Evolutionary conservation across 23 tunicate species (phyloP), one percentile per base, ranked within the genome.

Genomic region (Botrylloides violaceus): DNA sequence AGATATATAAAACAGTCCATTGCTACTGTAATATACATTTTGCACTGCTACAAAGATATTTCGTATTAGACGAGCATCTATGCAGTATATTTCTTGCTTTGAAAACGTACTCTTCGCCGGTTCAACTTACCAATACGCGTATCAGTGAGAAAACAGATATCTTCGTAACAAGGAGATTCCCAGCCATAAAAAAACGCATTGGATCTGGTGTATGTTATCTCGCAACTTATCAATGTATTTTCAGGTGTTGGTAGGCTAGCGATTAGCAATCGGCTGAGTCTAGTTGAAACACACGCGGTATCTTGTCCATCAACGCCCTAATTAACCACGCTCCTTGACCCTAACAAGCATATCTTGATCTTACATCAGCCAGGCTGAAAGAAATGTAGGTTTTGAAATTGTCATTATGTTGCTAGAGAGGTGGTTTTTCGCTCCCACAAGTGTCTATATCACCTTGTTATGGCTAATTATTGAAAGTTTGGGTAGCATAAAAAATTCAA

Each of bases 381-480:
- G 53, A 43, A 43, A n/a, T n/a, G 53, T 15, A 43, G 15, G 53
- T 15, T 15, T 43, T 43, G n/a, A 43, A 43, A 43, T 43, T 43
- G 9, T 43, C 53, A 43, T 43, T 43, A 43, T 9, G 12, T 43
- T 15, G 53, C 53, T 15, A 9, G 64, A 59, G 9, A 22, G 27
- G 7, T 59, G 29, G 23, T n/a, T 5, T 23, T 33, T 31, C 70
- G 70, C 33, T 63, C 70, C 33, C 70, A 63, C 35, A 63, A 33
- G 35, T 63, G 33, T 63, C 70, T 31, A 33, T 28, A 63, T 63
- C 70, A 2, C 49, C 57, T 68, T 68, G 74, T 68, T 68, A 68
- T 68, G 74, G 57, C 27, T 68, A 68, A 68, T 68, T 68, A 37
- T 68, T 68, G 23, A 39, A 20, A 68, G 58, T 39, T 68, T 43